Evolutionary conservation across 2,888 invertebrate genomes (phyloP), one percentile per base, ranked within the genome.

Genomic region (Brachycybe producta): DNA sequence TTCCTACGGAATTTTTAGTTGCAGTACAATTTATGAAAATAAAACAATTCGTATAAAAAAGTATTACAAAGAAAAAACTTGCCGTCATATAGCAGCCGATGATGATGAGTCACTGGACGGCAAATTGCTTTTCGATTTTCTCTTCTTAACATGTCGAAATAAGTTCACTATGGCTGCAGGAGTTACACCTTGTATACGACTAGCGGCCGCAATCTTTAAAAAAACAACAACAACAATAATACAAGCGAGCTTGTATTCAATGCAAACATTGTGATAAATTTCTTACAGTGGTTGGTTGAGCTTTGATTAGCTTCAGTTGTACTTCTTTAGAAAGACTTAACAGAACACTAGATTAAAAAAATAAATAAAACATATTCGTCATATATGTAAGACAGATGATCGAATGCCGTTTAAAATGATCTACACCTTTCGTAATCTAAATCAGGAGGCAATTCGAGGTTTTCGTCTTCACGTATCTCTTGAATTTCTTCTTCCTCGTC

Each of bases 381-480:
- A n/a, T n/a, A n/a, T n/a, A n/a, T n/a, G n/a, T n/a, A n/a, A n/a
- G n/a, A n/a, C 32, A 13, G 8, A 11, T 30, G 13, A 30, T 11
- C n/a, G 32, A 30, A 30, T 19, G 15, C 5, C 36, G 36, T 36
- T 17, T 17, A 17, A 36, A 15, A 17, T 36, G 36, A 5, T 11
- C 19, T 23, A 3, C 23, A 27, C 45, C 27, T 51, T 7, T 27
- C 24, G 24, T 50, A 52, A 51, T 53, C 46, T 4, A 53, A 26
- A 28, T 51, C 46, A 17, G 15, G 32, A 4, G 53, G 53, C 17
- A 53, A 36, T 27, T 44, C 40, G 5, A 53, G 24, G 3, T 39
- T 32, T 28, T 53, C 53, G 39, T 53, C 43, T 41, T 40, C 15
- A 23, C 28, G 39, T 15, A 53, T 51, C 21, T 51, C 46, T 13